These are phyloP conservation scores for Tiaroga cobitis DNA, from an alignment of 2,797 vertebrate genomes.

Conservation along the genomic window DNA sequence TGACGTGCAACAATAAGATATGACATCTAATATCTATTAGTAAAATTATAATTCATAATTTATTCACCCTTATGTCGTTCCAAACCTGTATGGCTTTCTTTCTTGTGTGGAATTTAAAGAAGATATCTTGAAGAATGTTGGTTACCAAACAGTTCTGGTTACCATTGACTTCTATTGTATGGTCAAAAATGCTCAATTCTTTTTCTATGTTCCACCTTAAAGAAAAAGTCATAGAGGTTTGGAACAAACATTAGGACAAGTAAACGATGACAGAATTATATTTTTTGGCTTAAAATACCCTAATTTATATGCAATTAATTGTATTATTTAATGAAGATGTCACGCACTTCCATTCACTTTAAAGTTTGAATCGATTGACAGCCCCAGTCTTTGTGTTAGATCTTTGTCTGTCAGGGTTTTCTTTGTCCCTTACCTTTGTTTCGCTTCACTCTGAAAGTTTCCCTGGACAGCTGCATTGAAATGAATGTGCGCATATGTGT, in stretches of 20 bases:
- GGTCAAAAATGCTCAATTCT: background rate
- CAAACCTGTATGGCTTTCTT: background rate
- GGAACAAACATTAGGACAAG: background rate
- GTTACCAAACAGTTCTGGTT: background rate
- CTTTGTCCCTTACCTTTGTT: constrained; percentile 34
- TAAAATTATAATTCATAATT: background rate
- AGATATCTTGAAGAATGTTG: background rate
- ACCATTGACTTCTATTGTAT: background rate
- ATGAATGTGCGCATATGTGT: constrained; percentile 35
- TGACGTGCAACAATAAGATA: background rate
- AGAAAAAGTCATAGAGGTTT: background rate
- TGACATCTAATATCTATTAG: background rate
- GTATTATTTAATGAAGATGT: background rate
- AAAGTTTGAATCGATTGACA: background rate
- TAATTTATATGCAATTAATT: background rate
- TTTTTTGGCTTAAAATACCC: background rate
- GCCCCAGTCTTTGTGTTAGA: background rate
- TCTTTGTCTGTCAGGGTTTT: constrained; percentile 11
- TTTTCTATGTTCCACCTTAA: background rate
- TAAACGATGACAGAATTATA: background rate
- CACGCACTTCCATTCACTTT: background rate
- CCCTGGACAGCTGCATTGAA: constrained; percentile 37
- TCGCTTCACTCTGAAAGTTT: constrained; percentile 60
- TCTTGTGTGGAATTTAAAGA: background rate
- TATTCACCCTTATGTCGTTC: background rate